Base-by-base conservation (phyloP, 1,140 invertebrate species). In the Drosophila willistoni region DNA sequence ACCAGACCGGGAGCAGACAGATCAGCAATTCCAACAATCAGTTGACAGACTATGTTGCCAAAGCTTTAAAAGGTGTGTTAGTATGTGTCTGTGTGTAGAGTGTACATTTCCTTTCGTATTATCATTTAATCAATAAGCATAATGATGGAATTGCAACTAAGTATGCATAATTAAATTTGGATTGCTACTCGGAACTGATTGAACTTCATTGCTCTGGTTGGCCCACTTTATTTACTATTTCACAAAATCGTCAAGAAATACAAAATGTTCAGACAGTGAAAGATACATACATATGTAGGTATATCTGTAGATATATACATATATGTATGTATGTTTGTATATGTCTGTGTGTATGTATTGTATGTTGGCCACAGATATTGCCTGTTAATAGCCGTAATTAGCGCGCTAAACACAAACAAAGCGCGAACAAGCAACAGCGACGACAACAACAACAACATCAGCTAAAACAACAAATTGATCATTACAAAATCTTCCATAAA, bases 401-500 rank as follows among this genome's bases (percentile, higher is more conserved):
- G 64, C 64, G 75, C 71, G 71, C 55, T 73, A 47, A 81, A 71
- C 44, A 76, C 34, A 59, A 62, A 68, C 57, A 36, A 59, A 33
- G 47, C 59, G 33, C 66, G 33, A 59, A 60, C 64, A 65, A 79
- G 59, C 64, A 44, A 59, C n/a, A 79, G 67, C 68, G 67, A 51
- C 56, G 47, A 65, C 39, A 63, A 60, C 64, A 57, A 41, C 57
- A 72, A 41, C 39, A 68, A 63, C 25, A 69, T 51, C 54, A 33
- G 39, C 57, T 70, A 85, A 71, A 68, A 67, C 75, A 73, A 82
- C 76, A 82, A 86, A 82, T 77, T 79, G 72, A 82, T 77, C 51
- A 60, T 86, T 86, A 87, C 72, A 83, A 87, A 87, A 86, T 79
- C 51, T 73, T 71, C 57, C 71, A 73, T 81, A 86, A 75, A 64